These are phyloP conservation scores for Epizoanthus rinbou DNA, from an alignment of 92 coral and sea anemone genomes.

Conservation along the genomic window DNA sequence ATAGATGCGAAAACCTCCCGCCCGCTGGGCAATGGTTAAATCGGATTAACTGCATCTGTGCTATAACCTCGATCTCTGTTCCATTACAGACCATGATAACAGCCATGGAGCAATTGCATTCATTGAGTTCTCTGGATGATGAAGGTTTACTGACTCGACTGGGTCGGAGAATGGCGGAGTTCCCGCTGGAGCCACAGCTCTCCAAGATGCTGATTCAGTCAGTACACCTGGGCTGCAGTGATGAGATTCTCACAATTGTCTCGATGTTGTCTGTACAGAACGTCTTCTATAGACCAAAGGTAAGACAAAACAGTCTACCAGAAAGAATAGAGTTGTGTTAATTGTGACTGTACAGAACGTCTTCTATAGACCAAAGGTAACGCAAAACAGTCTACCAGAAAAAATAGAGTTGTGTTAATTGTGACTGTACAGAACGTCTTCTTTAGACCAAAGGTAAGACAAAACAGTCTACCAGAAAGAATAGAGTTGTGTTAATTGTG, in stretches of 20 bases:
- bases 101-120: conserved; percentile 97
- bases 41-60: too few relatives aligned
- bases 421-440: conserved; percentile 96
- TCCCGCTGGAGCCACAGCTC: conserved; percentile 95
- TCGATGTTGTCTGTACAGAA: conserved; percentile 98
- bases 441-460: conserved; percentile 89
- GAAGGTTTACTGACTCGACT: conserved; percentile 93
- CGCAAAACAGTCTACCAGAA: too few relatives aligned
- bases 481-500: conserved; percentile 83
- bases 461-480: neutral
- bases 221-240: conserved; percentile 96
- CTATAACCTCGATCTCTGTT: too few relatives aligned
- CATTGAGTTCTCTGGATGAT: conserved; percentile 91
- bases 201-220: conserved; percentile 98
- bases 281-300: conserved; percentile 99
- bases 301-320: conserved; percentile 2
- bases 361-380: conserved; percentile 38
- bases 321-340: conserved; percentile 1
- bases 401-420: conserved; percentile 75
- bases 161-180: conserved; percentile 98
- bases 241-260: conserved; percentile 90
- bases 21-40: too few relatives aligned
- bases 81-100: conserved; percentile 88
- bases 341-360: neutral
- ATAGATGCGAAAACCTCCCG: too few relatives aligned